phyloP scores from a whole-genome alignment of 2,797 vertebrate genomes.

The Nannoperca obscura region DNA sequence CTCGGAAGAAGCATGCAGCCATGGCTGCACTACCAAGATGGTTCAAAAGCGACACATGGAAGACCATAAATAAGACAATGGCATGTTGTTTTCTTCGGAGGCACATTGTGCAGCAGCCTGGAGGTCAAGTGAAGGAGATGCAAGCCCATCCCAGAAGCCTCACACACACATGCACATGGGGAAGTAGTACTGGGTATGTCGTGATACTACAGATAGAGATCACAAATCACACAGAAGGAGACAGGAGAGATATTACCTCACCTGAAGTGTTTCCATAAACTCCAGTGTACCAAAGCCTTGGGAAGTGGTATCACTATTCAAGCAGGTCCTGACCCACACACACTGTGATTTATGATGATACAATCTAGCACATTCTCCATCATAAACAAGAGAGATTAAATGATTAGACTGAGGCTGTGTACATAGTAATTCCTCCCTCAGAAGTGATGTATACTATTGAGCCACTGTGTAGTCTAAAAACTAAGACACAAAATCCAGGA shows the following conservation, averaged over 20 bases:
- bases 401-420: conserved; percentile 60
- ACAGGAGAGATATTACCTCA: conserved; percentile 80
- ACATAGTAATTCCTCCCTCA: conserved; percentile 31
- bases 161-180: conserved; percentile 30
- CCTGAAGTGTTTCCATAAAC: conserved; percentile 82
- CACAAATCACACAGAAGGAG: conserved; percentile 79
- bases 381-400: conserved; percentile 72
- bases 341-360: conserved; percentile 72
- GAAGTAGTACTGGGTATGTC: conserved; percentile 54
- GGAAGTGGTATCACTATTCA: conserved; percentile 73
- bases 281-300: conserved; percentile 78
- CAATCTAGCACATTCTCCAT: conserved; percentile 69
- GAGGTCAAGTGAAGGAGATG: conserved; percentile 82
- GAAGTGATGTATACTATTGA: conserved; percentile 44
- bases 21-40: conserved; percentile 71
- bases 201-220: conserved; percentile 62
- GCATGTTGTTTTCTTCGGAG: conserved; percentile 80
- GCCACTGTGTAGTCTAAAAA: conserved; percentile 16
- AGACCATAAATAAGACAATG: conserved; percentile 82
- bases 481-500: conserved; percentile 25
- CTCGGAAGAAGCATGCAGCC: conserved; percentile 70
- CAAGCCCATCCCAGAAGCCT: conserved; percentile 51
- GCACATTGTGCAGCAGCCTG: conserved; percentile 48
- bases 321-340: conserved; percentile 69
- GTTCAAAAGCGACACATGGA: conserved; percentile 67